Evolutionary conservation across 2,797 vertebrate genomes (phyloP).

Genomic region (Chrosomus eos): DNA sequence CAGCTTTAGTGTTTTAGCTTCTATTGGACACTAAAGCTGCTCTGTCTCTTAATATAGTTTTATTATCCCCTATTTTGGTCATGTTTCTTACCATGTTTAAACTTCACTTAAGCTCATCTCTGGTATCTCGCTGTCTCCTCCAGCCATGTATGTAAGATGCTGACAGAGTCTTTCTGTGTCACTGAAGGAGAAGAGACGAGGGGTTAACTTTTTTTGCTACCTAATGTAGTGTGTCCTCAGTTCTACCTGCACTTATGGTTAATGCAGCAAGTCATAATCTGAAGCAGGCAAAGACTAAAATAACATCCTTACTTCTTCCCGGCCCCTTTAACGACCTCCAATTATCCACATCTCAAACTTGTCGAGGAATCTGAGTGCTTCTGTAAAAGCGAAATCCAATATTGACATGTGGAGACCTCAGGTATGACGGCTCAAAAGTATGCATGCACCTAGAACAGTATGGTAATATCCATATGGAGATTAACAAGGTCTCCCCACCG

Average conservation of each 20-base stretch:
- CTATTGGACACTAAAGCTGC: background rate
- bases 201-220: slow-evolving; percentile 31
- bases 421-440: background rate
- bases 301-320: slow-evolving; percentile 37
- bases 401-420: slow-evolving; percentile 30
- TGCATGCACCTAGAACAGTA: background rate
- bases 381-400: slow-evolving; percentile 1
- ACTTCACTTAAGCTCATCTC: slow-evolving; percentile 14
- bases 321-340: slow-evolving; percentile 44
- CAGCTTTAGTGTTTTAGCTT: slow-evolving; percentile 8
- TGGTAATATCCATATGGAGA: slow-evolving; percentile 2
- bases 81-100: background rate
- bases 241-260: slow-evolving; percentile 54
- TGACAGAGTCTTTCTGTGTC: slow-evolving; percentile 46
- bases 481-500: background rate
- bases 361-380: background rate
- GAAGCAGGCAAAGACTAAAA: slow-evolving; percentile 50
- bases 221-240: slow-evolving; percentile 52
- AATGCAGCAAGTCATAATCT: slow-evolving; percentile 55
- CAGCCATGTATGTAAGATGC: slow-evolving; percentile 44
- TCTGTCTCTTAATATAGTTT: slow-evolving; percentile 1
- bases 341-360: slow-evolving; percentile 48
- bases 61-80: slow-evolving; percentile 11
- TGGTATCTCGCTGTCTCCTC: background rate
- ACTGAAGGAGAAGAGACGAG: slow-evolving; percentile 26